phyloP scores from a whole-genome alignment of 2,888 invertebrate genomes.

The Suillia variegata region DNA sequence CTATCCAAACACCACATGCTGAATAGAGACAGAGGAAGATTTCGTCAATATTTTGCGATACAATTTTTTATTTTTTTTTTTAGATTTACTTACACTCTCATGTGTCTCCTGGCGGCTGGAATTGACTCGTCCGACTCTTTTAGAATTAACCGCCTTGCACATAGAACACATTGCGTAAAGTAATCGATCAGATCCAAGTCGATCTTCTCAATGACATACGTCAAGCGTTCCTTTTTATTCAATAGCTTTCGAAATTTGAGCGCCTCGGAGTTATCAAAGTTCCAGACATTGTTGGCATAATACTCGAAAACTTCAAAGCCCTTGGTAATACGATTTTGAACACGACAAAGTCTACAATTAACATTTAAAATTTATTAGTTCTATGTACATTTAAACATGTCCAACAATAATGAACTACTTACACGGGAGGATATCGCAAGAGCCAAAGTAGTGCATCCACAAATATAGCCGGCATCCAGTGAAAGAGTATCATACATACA shows the following conservation, averaged over 20 bases:
- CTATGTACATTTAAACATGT: neutral
- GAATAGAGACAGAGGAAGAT: constrained; percentile 52
- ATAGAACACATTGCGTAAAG: constrained; percentile 80
- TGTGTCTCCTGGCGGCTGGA: constrained; percentile 78
- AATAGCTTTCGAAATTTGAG: constrained; percentile 65
- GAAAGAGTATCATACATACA: constrained; percentile 83
- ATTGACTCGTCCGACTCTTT: constrained; percentile 83
- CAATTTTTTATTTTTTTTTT: constrained; percentile 7
- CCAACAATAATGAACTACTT: constrained; percentile 58
- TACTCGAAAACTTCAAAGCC: constrained; percentile 90
- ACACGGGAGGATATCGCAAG: constrained; percentile 88
- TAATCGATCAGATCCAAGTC: constrained; percentile 79
- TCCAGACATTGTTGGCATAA: constrained; percentile 92
- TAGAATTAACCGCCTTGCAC: constrained; percentile 79
- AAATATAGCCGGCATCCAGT: constrained; percentile 87
- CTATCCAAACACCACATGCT: constrained; percentile 89
- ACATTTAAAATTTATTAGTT: constrained; percentile 34
- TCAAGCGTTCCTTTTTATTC: constrained; percentile 69
- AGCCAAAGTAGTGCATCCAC: constrained; percentile 79
- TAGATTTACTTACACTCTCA: constrained; percentile 79
- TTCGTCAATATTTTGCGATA: too few relatives aligned
- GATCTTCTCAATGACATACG: constrained; percentile 70
- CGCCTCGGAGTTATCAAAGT: constrained; percentile 76
- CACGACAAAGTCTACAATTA: constrained; percentile 71
- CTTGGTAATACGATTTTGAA: constrained; percentile 82